phyloP scores from a whole-genome alignment of 2,888 invertebrate genomes.

The Hoplodrina blanda region DNA sequence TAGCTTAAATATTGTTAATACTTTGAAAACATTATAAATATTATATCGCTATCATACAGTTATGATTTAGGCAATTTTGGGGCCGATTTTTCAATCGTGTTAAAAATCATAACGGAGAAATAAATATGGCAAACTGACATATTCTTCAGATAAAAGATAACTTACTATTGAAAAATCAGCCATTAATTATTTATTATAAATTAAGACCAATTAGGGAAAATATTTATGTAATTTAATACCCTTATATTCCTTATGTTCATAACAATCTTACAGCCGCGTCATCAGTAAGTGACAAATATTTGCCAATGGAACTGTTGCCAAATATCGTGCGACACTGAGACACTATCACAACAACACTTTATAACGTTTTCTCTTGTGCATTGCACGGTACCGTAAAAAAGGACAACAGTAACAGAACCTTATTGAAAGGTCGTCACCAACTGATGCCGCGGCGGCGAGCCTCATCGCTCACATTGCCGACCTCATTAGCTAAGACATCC shows the following conservation, averaged over 20 bases:
- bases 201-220: slow-evolving; percentile 47
- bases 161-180: background rate
- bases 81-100: too few species aligned
- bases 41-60: slow-evolving; percentile 35
- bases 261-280: slow-evolving; percentile 16
- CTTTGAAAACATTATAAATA: slow-evolving; percentile 19
- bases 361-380: background rate
- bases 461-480: slow-evolving; percentile 32
- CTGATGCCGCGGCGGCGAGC: slow-evolving; percentile 1
- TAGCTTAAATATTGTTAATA: slow-evolving; percentile 47
- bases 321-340: background rate
- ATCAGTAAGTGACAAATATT: background rate
- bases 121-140: background rate
- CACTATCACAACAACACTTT: background rate
- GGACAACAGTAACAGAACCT: too few species aligned
- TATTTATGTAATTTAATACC: slow-evolving; percentile 46
- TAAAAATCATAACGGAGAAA: too few species aligned
- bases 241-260: slow-evolving; percentile 51
- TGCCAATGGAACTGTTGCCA: background rate
- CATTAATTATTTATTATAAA: slow-evolving; percentile 52
- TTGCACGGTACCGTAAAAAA: background rate
- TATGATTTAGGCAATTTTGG: slow-evolving; percentile 51
- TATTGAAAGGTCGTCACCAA: background rate
- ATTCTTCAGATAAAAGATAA: background rate
- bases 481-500: slow-evolving; percentile 39